Base-by-base conservation (phyloP, 2,888 invertebrate species). In the Leptura quadrifasciata region DNA sequence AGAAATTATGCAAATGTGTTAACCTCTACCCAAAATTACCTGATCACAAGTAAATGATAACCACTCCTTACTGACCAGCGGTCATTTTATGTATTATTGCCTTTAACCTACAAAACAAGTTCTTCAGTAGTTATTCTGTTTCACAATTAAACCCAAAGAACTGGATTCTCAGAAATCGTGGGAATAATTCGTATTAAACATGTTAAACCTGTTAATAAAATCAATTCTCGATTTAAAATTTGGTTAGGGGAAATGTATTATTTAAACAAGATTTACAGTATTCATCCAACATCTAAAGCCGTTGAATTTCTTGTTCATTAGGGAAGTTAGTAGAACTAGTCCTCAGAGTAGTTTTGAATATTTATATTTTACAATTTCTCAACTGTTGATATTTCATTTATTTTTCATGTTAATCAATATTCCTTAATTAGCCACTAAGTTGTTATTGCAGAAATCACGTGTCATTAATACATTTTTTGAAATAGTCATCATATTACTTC, bases 11-110 rank as follows among this genome's bases (percentile, higher is more conserved):
- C 8, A 0, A 31, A 31, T 31, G 6, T 31, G 5, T 31, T 31
- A 31, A 31, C 27, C 2, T 0, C 27, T 8, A 31, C n/a, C n/a
- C 27, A 12, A 39, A 15, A 12, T 39, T 15, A 39, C 10, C 39
- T 39, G 15, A 2, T 39, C 39, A 39, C 39, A 12, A 39, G 12
- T 39, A 12, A 39, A 39, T 3, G 15, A 12, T 39, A 6, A 12
- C 12, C 39, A 39, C 12, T 8, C 2, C 21, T 12, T 21, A 65
- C 18, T 58, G 72, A 74, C 76, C 76, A 71, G 21, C 72, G 78
- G 78, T 78, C 78, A 78, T 31, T 72, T 35, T 61, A 24, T 24
- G 63, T 72, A 58, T 39, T 74, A 74, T 18, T 39, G 15, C 27
- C 12, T 9, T 31, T 18, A 31, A 1, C 47, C 39, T 17, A 60